Conservation (phyloP, 2,797 vertebrate species). For the Sebastes vulpes region DNA sequence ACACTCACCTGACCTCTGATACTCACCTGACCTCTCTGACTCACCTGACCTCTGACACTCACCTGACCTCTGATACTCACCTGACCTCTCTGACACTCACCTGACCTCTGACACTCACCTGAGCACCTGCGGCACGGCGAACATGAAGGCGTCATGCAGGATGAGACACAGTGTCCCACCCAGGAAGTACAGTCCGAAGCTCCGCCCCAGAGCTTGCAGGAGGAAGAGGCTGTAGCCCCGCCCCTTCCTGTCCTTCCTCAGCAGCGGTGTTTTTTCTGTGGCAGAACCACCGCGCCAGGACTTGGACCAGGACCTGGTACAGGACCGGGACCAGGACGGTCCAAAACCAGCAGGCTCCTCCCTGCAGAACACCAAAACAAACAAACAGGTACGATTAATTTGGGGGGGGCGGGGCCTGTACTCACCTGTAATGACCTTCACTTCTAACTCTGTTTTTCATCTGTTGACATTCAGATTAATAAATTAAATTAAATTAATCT, state of each 20-base stretch:
- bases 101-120: constrained; percentile 76
- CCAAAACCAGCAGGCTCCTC: neutral
- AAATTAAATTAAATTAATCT: neutral
- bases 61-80: too few relatives aligned
- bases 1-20: too few relatives aligned
- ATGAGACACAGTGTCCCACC: constrained; percentile 84
- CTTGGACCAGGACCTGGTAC: neutral
- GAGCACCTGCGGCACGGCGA: constrained; percentile 88
- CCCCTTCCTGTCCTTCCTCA: constrained; percentile 70
- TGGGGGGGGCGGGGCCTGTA: neutral
- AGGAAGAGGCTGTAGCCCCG: constrained; percentile 63
- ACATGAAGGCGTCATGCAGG: constrained; percentile 88
- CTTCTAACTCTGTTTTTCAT: neutral
- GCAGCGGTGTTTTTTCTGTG: constrained; percentile 72
- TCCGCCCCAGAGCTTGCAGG: constrained; percentile 78
- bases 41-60: too few relatives aligned
- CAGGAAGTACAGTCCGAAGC: constrained; percentile 86
- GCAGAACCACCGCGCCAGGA: neutral
- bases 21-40: constrained; percentile 81
- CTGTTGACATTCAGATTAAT: neutral
- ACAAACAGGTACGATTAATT: neutral
- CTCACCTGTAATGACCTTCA: neutral
- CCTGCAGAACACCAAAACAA: constrained; percentile 1
- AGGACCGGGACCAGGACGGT: neutral
- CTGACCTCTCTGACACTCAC: too few relatives aligned